These are phyloP conservation scores for Sabatieria punctata DNA, from an alignment of 2,888 invertebrate genomes.

Conservation along the genomic window DNA sequence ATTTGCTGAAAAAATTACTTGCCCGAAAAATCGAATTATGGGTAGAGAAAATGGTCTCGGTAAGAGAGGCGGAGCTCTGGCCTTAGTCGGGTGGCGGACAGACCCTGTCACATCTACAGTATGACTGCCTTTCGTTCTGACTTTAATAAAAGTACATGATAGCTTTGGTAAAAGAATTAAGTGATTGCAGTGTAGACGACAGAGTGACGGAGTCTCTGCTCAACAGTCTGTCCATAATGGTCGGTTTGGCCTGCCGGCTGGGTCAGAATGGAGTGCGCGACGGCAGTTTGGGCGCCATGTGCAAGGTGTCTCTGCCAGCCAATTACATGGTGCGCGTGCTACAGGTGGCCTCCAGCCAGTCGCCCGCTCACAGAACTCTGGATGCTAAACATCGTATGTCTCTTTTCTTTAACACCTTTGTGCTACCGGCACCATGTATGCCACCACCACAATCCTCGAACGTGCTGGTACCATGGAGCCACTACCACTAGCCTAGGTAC, in stretches of 20 bases:
- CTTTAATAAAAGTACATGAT: too few relatives aligned
- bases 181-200: conserved; percentile 82
- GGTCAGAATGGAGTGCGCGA: conserved; percentile 61
- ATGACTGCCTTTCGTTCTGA: too few relatives aligned
- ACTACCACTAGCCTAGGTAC: too few relatives aligned
- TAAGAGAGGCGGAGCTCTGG: too few relatives aligned
- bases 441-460: neutral
- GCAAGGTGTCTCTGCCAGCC: conserved; percentile 85
- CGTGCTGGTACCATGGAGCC: too few relatives aligned
- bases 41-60: too few relatives aligned
- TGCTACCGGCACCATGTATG: neutral
- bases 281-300: conserved; percentile 81
- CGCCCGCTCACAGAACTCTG: too few relatives aligned
- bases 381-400: neutral
- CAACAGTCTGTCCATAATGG: conserved; percentile 72
- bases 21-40: too few relatives aligned
- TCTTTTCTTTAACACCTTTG: neutral
- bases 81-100: too few relatives aligned
- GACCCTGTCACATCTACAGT: too few relatives aligned
- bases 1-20: too few relatives aligned
- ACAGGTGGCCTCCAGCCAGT: neutral
- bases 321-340: conserved; percentile 47
- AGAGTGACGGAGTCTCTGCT: conserved; percentile 73
- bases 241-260: conserved; percentile 69
- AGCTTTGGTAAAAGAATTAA: too few relatives aligned